A percentile compares a stretch with the other conserved stretches of the same genome.
Evolutionary conservation across 1,140 invertebrate species (phyloP).

Genomic region (Trachelipus rathkii): DNA sequence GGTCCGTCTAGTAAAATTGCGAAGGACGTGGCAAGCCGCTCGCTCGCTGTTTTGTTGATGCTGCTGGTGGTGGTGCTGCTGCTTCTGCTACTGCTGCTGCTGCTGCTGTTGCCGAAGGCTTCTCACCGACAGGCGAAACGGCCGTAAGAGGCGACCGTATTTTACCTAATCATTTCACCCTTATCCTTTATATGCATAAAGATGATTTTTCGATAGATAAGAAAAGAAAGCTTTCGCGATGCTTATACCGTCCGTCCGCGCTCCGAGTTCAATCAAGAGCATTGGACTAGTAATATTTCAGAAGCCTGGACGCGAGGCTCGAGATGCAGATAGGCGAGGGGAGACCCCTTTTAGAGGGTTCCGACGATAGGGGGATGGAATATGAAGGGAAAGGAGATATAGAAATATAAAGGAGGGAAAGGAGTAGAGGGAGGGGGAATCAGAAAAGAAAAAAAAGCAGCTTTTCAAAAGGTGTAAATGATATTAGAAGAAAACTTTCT

Average conservation of each 20-base stretch:
- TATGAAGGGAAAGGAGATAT: not conserved
- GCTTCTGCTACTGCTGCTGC: not conserved
- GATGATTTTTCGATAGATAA: conserved; percentile 6
- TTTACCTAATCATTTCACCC: conserved; percentile 10
- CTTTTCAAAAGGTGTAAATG: conserved; percentile 13
- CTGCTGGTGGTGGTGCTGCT: not conserved
- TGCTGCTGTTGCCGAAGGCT: not conserved
- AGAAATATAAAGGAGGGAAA: not conserved
- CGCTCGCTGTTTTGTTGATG: not conserved
- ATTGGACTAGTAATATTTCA: conserved; percentile 8
- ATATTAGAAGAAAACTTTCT: conserved; percentile 7
- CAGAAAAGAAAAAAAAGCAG: not conserved
- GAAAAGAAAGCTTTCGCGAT: not conserved
- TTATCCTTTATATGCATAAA: conserved; percentile 9
- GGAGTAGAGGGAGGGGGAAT: not conserved
- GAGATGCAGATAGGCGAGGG: conserved; percentile 2
- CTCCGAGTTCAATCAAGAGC: conserved; percentile 7
- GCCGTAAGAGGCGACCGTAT: conserved; percentile 4
- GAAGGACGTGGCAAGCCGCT: not conserved
- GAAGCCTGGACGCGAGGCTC: not conserved
- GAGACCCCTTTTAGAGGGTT: not conserved
- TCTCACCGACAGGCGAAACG: not conserved
- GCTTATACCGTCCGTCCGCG: conserved; percentile 5
- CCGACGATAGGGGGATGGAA: not conserved
- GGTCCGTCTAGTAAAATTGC: not conserved